phyloP scores from a whole-genome alignment of 2,113 vertebrate genomes.

The Phaethon lepturus region DNA sequence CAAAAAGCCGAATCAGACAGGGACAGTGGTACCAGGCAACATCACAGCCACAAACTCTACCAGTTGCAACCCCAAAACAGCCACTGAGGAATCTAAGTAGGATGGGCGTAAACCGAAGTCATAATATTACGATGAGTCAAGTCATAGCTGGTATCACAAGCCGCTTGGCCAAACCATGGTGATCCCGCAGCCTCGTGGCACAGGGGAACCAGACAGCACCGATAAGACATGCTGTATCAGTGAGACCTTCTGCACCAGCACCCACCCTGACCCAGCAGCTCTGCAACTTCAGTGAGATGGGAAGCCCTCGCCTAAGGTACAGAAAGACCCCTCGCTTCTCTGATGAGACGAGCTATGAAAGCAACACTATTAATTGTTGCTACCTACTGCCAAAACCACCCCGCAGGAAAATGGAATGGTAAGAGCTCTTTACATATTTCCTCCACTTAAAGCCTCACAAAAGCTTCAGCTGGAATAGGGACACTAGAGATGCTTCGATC shows the following conservation, averaged over 20 bases:
- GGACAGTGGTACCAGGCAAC: neutral
- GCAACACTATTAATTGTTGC: neutral
- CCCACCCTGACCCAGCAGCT: neutral
- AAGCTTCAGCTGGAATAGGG: neutral
- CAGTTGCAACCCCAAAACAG: neutral
- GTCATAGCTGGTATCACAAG: neutral
- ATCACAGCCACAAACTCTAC: neutral
- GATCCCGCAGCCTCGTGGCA: accelerated
- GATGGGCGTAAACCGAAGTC: neutral
- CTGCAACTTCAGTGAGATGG: neutral
- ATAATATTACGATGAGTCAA: neutral
- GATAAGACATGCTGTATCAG: neutral
- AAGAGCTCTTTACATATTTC: neutral
- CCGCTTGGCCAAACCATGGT: neutral
- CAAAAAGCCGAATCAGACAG: neutral
- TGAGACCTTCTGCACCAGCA: neutral
- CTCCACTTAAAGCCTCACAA: neutral
- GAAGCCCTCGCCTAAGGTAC: neutral
- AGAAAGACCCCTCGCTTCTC: neutral
- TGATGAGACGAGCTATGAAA: neutral
- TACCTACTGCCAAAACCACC: neutral
- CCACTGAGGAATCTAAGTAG: neutral
- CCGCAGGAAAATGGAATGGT: neutral
- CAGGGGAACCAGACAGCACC: neutral
- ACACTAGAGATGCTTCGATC: neutral